Percentiles rank a stretch among this genome's conserved stretches.
Evolutionary conservation across 2,113 vertebrate genomes (phyloP).

Genomic region (Gopherus evgoodei): DNA sequence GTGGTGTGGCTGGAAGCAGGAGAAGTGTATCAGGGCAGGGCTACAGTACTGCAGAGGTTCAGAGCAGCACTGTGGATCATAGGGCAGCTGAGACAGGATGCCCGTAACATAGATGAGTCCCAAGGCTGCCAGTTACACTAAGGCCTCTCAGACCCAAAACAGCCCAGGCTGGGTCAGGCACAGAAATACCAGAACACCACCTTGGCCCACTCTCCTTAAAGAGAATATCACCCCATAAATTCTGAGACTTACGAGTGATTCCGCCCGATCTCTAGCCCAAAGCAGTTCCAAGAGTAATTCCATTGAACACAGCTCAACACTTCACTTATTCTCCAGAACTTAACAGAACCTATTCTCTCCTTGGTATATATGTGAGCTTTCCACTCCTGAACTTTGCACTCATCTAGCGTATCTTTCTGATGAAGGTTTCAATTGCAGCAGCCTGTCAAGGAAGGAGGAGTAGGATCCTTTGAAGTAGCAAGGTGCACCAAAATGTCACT

Average conservation of each 20-base stretch:
- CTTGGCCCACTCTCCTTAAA: not conserved
- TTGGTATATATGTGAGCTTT: constrained; percentile 20
- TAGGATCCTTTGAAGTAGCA: constrained; percentile 61
- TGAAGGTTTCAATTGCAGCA: constrained; percentile 59
- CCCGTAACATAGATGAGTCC: too few species aligned
- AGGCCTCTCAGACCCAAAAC: not conserved
- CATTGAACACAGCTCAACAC: constrained; percentile 40
- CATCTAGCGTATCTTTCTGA: constrained; percentile 57
- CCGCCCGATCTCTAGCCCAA: constrained; percentile 34
- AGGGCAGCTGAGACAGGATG: not conserved
- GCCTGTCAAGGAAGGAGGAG: constrained; percentile 52
- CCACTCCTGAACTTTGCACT: constrained; percentile 54
- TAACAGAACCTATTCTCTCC: constrained; percentile 52
- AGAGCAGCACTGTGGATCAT: not conserved
- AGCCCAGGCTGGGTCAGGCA: not conserved
- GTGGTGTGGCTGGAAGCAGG: not conserved
- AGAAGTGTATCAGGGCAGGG: fast-evolving
- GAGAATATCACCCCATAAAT: constrained; percentile 14
- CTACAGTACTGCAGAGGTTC: not conserved
- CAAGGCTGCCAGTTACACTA: not conserved
- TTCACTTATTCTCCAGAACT: constrained; percentile 62
- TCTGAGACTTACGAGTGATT: constrained; percentile 33
- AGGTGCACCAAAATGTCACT: fast-evolving
- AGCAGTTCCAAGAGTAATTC: constrained; percentile 46
- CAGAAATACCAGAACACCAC: not conserved